Percentiles rank a stretch among this genome's conserved stretches.
phyloP scores from a whole-genome alignment of 2,797 vertebrate genomes.

The Mallotus villosus region DNA sequence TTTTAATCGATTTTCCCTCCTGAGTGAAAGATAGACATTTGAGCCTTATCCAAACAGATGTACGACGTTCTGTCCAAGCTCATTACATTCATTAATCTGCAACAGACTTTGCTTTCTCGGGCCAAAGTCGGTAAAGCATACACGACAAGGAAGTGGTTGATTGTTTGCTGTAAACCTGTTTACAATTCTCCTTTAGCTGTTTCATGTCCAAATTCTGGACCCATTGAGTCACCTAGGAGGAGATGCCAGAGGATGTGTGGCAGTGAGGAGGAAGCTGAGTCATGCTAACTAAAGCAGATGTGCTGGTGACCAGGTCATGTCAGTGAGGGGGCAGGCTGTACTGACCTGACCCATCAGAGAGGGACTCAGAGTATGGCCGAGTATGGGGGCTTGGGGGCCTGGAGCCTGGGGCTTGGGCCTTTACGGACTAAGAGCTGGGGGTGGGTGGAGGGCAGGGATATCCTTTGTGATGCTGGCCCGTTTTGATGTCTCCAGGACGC shows the following conservation, averaged over 20 bases:
- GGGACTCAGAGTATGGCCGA: no score
- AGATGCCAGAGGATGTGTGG: not conserved
- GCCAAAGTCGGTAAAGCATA: constrained; percentile 1
- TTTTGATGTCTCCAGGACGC: no score
- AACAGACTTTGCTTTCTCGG: not conserved
- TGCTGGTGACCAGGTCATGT: no score
- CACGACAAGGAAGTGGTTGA: not conserved
- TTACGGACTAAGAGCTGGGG: no score
- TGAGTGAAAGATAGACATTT: not conserved
- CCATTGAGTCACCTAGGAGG: not conserved
- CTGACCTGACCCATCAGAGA: no score
- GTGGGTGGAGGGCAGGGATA: no score
- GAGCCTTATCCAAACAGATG: constrained; percentile 8
- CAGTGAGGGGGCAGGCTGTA: no score
- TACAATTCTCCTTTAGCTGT: not conserved
- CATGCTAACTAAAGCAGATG: not conserved
- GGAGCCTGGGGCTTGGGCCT: no score
- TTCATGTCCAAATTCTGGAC: not conserved
- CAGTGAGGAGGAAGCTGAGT: not conserved
- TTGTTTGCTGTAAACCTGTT: constrained; percentile 4
- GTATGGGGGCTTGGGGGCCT: no score
- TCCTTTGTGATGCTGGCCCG: no score
- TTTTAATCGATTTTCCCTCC: not conserved
- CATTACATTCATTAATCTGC: constrained; percentile 2
- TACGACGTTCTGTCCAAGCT: not conserved